phyloP scores from a whole-genome alignment of 1,140 invertebrate genomes.

The Drosophila nigrodunni region DNA sequence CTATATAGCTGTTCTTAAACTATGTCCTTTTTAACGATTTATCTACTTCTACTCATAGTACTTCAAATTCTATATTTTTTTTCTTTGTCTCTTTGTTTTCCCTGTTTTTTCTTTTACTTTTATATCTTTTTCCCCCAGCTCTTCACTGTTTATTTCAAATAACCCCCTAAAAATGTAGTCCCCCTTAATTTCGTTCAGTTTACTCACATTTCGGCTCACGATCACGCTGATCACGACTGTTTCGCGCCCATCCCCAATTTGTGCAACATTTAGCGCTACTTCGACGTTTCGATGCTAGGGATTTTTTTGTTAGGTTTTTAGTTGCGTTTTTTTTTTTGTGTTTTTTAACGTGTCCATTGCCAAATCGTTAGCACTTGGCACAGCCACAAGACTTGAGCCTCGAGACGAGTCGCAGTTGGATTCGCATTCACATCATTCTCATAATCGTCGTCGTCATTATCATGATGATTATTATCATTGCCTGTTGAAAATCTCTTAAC shows the following conservation, averaged over 20 bases:
- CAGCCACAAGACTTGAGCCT: constrained; percentile 25
- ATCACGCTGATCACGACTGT: constrained; percentile 31
- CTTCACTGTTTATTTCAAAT: not conserved
- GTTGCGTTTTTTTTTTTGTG: constrained; percentile 22
- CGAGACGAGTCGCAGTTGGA: constrained; percentile 7
- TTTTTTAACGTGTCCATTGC: constrained; percentile 60
- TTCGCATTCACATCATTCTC: constrained; percentile 25
- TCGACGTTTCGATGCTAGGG: constrained; percentile 47
- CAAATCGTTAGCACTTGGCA: constrained; percentile 82
- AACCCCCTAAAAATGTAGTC: not conserved
- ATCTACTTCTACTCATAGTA: no score
- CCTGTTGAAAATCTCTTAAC: constrained; percentile 63
- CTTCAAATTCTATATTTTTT: no score
- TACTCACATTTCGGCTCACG: constrained; percentile 1
- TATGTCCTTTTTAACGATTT: no score
- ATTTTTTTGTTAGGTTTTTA: constrained; percentile 12
- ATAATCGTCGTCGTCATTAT: constrained; percentile 8
- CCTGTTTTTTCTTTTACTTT: not conserved
- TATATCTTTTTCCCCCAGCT: not conserved
- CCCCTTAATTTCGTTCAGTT: not conserved
- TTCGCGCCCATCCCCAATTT: constrained; percentile 51
- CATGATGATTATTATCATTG: constrained; percentile 28
- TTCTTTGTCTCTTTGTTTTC: no score
- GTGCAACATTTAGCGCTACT: constrained; percentile 57
- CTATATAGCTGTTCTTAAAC: no score